Conservation (phyloP, 2,113 vertebrate species). For the Thalassarche chlororhynchos region DNA sequence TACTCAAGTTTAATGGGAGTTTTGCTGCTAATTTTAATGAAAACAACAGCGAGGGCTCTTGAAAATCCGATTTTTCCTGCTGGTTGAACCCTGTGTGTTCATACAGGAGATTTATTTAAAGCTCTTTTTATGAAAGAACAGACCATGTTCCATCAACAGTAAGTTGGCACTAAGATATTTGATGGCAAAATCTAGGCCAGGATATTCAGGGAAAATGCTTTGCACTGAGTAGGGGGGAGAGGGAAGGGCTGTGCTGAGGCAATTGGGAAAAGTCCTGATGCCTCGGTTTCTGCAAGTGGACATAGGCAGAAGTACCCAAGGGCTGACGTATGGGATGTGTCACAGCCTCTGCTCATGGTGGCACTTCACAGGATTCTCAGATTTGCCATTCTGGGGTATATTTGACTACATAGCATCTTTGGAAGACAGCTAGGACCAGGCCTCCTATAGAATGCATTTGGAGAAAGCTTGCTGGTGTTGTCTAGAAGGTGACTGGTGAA, state of each 20-base stretch:
- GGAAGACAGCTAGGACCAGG: background rate
- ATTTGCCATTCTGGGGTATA: background rate
- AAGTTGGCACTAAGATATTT: background rate
- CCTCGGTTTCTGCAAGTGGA: background rate
- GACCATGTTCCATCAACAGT: background rate
- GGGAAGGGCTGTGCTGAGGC: background rate
- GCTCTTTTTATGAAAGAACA: constrained; percentile 35
- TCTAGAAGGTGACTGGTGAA: background rate
- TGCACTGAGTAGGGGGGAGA: background rate
- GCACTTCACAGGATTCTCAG: background rate
- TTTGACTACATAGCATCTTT: background rate
- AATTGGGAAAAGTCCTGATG: background rate
- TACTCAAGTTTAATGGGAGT: background rate
- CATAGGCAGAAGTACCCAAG: background rate
- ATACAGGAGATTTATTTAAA: constrained; percentile 41
- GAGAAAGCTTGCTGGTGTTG: background rate
- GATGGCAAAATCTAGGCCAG: constrained; percentile 12
- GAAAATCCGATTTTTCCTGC: constrained; percentile 36
- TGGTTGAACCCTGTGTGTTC: background rate
- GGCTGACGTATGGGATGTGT: background rate
- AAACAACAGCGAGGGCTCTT: background rate
- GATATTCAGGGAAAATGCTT: background rate
- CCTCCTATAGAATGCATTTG: background rate
- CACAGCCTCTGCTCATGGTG: background rate
- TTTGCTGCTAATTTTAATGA: constrained; percentile 23